Evolutionary conservation across 2,113 vertebrate species (phyloP).

Genomic region (Amblyornis subalaris): DNA sequence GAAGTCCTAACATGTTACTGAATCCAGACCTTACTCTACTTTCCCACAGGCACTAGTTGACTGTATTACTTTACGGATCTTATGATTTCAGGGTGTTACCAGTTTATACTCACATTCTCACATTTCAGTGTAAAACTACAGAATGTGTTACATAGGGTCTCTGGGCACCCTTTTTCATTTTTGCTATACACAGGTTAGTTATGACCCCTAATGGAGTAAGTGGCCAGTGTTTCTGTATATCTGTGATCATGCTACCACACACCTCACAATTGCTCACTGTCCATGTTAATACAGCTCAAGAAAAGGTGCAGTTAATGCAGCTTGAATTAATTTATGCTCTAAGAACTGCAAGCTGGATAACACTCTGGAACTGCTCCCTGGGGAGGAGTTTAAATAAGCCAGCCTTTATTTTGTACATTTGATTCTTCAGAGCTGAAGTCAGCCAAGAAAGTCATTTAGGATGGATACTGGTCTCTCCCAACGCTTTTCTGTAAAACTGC

Average conservation of each 20-base stretch:
- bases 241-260: background rate
- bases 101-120: background rate
- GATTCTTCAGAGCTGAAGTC: background rate
- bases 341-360: background rate
- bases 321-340: constrained; percentile 15
- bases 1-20: background rate
- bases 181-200: background rate
- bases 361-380: background rate
- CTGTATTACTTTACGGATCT: background rate
- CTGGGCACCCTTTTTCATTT: background rate
- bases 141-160: background rate
- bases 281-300: background rate
- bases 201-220: background rate
- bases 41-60: background rate
- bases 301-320: background rate
- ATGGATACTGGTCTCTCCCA: background rate
- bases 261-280: background rate
- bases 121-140: background rate
- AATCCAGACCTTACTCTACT: background rate
- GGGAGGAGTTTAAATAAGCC: background rate
- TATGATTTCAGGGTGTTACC: background rate
- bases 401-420: constrained; percentile 14
- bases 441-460: background rate
- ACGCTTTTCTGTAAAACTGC: background rate
- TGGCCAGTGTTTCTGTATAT: background rate